Conservation (phyloP, 2,113 vertebrate genomes). For the Catagonus wagneri region DNA sequence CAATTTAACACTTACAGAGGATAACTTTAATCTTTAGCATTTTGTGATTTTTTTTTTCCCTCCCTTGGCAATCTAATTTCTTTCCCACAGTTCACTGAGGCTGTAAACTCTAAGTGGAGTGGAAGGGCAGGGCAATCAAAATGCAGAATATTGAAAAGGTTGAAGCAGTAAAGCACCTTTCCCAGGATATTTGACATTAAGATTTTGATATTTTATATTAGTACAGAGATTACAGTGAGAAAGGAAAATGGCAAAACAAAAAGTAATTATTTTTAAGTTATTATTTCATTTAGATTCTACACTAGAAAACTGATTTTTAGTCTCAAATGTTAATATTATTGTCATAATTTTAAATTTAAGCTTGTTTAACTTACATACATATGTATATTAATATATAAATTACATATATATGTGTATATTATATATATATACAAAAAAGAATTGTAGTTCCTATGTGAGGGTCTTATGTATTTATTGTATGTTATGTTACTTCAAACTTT, state of each 20-base stretch:
- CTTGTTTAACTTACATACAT: neutral
- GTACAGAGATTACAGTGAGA: constrained; percentile 30
- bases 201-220: constrained; percentile 78
- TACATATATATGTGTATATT: neutral
- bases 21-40: constrained; percentile 27
- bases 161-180: constrained; percentile 83
- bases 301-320: neutral
- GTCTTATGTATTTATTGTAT: neutral
- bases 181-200: constrained; percentile 73
- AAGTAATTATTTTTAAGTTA: constrained; percentile 38
- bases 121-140: constrained; percentile 72
- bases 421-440: neutral
- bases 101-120: constrained; percentile 71
- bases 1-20: neutral
- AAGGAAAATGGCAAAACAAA: constrained; percentile 62
- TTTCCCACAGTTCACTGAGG: constrained; percentile 55
- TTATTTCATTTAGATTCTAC: neutral
- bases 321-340: neutral
- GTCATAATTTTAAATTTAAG: neutral
- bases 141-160: constrained; percentile 76
- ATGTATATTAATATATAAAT: too few species aligned
- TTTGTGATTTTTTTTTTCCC: neutral
- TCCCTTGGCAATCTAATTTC: constrained; percentile 5
- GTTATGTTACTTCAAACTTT: neutral
- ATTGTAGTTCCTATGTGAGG: neutral